A percentile compares a stretch with the other conserved stretches of the same genome.
phyloP scores from a whole-genome alignment of 2,888 invertebrate species.

The Bursaphelenchus okinawaensis region DNA sequence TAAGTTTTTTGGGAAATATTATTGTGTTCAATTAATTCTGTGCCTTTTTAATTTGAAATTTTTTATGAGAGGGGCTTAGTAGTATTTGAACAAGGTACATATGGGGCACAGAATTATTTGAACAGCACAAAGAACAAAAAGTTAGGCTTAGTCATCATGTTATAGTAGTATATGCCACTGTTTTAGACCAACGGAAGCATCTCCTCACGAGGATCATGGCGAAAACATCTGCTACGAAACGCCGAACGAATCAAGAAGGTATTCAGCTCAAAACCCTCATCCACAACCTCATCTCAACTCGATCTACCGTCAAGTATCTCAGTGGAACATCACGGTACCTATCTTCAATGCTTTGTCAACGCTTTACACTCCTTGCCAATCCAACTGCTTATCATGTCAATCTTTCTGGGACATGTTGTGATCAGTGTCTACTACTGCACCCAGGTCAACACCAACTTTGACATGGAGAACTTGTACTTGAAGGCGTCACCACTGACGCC shows the following conservation, averaged over 20 bases:
- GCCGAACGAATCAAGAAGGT: slow-evolving; percentile 11
- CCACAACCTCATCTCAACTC: neutral
- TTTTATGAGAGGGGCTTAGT: no score
- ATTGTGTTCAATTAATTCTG: neutral
- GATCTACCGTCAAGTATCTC: neutral
- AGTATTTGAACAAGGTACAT: no score
- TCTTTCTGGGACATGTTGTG: neutral
- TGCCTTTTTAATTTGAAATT: no score
- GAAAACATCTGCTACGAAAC: slow-evolving; percentile 8
- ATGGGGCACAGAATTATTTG: no score
- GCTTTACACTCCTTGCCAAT: neutral
- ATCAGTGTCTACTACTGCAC: slow-evolving; percentile 42
- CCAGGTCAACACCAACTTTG: slow-evolving; percentile 51
- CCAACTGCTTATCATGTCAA: neutral
- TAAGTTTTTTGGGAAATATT: slow-evolving; percentile 2
- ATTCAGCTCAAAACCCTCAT: neutral
- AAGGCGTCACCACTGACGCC: slow-evolving; percentile 50
- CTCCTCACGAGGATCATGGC: slow-evolving; percentile 18
- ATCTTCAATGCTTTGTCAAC: neutral
- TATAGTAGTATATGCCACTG: no score
- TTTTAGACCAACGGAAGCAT: slow-evolving; percentile 19
- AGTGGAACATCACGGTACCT: neutral
- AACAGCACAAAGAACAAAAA: no score
- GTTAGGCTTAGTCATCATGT: no score
- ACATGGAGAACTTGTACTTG: slow-evolving; percentile 54